Evolutionary conservation across 2,888 invertebrate genomes (phyloP).

Genomic region (Tillus elongatus): DNA sequence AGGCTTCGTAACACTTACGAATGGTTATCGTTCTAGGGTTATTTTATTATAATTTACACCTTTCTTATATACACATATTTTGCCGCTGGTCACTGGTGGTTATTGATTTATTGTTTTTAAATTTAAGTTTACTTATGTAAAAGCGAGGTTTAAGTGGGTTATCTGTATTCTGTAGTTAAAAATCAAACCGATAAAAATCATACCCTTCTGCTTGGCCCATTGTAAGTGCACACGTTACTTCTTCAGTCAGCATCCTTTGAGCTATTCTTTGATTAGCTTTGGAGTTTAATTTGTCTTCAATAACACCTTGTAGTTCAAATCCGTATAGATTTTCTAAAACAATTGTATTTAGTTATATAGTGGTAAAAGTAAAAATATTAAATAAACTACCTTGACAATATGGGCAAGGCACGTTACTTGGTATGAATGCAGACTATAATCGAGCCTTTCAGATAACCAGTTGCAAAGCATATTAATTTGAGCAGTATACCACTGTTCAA

Average conservation of each 20-base stretch:
- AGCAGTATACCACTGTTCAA: constrained; percentile 72
- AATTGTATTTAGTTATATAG: not conserved
- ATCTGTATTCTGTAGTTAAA: too few species aligned
- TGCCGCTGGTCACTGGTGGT: too few species aligned
- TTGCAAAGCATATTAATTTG: constrained; percentile 89
- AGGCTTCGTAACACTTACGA: too few species aligned
- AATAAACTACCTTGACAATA: constrained; percentile 74
- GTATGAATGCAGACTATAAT: constrained; percentile 90
- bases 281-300: constrained; percentile 92
- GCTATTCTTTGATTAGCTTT: constrained; percentile 90
- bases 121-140: too few species aligned
- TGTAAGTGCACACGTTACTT: constrained; percentile 83
- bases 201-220: constrained; percentile 70
- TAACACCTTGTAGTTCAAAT: constrained; percentile 99
- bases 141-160: too few species aligned
- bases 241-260: constrained; percentile 92
- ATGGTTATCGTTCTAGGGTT: too few species aligned
- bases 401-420: constrained; percentile 96
- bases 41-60: too few species aligned
- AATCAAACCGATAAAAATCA: too few species aligned
- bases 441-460: constrained; percentile 88
- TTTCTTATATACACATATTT: too few species aligned
- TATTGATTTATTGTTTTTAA: too few species aligned
- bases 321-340: constrained; percentile 92
- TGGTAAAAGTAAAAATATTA: constrained; percentile 1